Evolutionary conservation across 2,888 invertebrate genomes (phyloP).

Genomic region (Tortricodes alternella): DNA sequence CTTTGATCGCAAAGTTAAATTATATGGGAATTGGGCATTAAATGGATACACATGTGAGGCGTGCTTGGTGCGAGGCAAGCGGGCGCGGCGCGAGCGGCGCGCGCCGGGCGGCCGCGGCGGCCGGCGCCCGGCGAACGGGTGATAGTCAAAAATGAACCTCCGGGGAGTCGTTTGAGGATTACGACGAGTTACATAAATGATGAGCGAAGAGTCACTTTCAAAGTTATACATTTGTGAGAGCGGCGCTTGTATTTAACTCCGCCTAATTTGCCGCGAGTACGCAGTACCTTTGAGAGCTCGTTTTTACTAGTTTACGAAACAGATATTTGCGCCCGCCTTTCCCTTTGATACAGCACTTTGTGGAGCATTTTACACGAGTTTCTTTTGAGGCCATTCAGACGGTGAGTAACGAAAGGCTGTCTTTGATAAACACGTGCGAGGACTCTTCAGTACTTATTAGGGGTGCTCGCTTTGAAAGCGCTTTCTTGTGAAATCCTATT

Average conservation of each 20-base stretch:
- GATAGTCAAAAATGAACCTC: conserved; percentile 61
- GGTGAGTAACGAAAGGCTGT: conserved; percentile 83
- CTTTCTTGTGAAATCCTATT: conserved; percentile 80
- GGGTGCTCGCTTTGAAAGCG: conserved; percentile 82
- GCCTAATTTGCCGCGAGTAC: conserved; percentile 81
- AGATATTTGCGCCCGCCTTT: conserved; percentile 82
- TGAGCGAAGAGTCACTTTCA: conserved; percentile 74
- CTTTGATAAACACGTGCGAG: conserved; percentile 84
- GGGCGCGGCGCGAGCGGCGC: conserved; percentile 35
- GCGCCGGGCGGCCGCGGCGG: conserved; percentile 33
- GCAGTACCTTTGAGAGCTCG: conserved; percentile 81
- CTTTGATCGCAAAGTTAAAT: conserved; percentile 83
- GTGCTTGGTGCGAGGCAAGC: conserved; percentile 42
- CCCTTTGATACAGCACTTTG: conserved; percentile 83
- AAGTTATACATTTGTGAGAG: conserved; percentile 75
- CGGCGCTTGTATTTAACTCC: conserved; percentile 80
- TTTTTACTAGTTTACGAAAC: conserved; percentile 83
- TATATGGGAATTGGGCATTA: conserved; percentile 83
- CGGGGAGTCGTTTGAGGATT: conserved; percentile 67
- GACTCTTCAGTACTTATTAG: conserved; percentile 83
- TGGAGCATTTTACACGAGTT: conserved; percentile 83
- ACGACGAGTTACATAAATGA: conserved; percentile 77
- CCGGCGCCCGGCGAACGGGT: conserved; percentile 50
- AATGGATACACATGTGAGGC: conserved; percentile 79
- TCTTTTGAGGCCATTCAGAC: conserved; percentile 83